Base-by-base conservation (phyloP, 2,888 invertebrate species). In the Pogonocherus hispidulus region DNA sequence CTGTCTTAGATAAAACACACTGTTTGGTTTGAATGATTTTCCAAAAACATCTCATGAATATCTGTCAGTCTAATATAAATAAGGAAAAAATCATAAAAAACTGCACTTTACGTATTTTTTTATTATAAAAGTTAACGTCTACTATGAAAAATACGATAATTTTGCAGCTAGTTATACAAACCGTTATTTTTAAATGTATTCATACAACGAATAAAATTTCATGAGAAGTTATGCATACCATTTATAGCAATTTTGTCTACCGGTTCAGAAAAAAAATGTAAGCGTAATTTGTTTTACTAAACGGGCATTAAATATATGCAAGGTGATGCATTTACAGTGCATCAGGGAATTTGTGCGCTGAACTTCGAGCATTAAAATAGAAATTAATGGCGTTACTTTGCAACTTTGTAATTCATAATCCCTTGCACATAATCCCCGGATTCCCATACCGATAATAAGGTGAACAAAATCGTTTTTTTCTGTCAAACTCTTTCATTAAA, bases 291-390 rank as follows among this genome's bases (percentile, higher is more conserved):
- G n/a, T 41, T 41, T 9, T 41, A 41, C 41, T n/a, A 41, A 41
- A 41, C 41, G 11, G 16, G 41, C 16, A n/a, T 41, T 41, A 41
- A 41, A n/a, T 41, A 16, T 41, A 41, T 41, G 41, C 41, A 41
- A 27, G 41, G 41, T 41, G 41, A 41, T 41, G 41, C 41, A 41
- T 41, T 41, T 41, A 41, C 41, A n/a, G 41, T 41, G 41, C 41
- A 41, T 41, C 41, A 0, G 41, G 41, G 41, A 41, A 1, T 41
- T 41, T 41, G 41, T 41, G 41, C 41, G 41, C 41, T 41, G 41
- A 41, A 41, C 41, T 41, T 41, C 41, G 41, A n/a, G 41, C 41
- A 41, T 41, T 41, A 41, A 41, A 41, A 41, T 41, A 41, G n/a
- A 41, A 41, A 41, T 41, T 41, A 41, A 41, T 41, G 41, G 41